Evolutionary conservation across 2,113 vertebrate genomes (phyloP), one percentile per base, ranked within the genome.

Genomic region (Struthio camelus): DNA sequence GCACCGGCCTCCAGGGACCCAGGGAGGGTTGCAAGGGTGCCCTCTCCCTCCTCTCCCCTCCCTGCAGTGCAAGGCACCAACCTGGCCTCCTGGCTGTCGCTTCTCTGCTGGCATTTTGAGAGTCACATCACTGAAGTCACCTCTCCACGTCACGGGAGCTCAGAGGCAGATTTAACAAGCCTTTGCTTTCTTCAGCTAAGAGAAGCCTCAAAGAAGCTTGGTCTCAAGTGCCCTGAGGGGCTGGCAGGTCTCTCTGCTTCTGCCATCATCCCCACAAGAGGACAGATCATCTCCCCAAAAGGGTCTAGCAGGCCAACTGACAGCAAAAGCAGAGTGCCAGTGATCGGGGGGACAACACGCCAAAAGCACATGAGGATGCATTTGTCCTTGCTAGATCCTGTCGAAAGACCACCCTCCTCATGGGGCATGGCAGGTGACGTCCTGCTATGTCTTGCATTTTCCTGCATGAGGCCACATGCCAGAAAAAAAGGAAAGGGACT

Each of bases 91-190:
- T 8, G 70, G 81, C n/a, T 36, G 78, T 36, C 79, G 78, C 81
- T 91, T 15, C 62, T 75, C 69, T 10, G 7, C 78, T 24, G 73
- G 23, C 3, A 3, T 12, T 94, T 2, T 67, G 32, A 91, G 95
- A 95, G 90, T 96, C 96, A 96, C 87, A 28, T 44, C 56, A 1
- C 46, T 91, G 95, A 95, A 94, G 94, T 95, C 95, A 94, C 90
- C 90, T 87, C 90, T 76, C 65, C 1, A 0, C 34, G 25, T 94
- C 95, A 91, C 84, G 8, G 0, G 44, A 59, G 71, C 70, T 40
- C 42, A 0, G 5, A 28, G 75, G 79, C 28, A 61, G 94, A 67
- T 96, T 95, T 95, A 96, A 96, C 72, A 92, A 97, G 85, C 51
- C 56, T 89, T 94, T 91, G 66, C 89, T 96, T 96, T 51, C 90